These are phyloP conservation scores for Bombus waltoni DNA, from an alignment of 1,140 invertebrate species.

Conservation along the genomic window DNA sequence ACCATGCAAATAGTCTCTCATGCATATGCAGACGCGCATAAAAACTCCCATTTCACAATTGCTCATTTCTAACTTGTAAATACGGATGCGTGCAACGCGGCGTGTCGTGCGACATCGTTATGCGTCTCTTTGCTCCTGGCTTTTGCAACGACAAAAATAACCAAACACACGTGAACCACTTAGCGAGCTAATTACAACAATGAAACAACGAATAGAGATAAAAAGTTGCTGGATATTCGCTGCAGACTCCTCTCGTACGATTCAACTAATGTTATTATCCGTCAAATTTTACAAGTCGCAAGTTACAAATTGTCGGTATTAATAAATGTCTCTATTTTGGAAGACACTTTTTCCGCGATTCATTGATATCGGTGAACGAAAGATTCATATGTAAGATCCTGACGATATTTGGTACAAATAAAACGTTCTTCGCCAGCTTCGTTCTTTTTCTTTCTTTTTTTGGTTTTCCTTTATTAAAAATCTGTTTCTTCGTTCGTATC, in stretches of 20 bases:
- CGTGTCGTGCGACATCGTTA: neutral
- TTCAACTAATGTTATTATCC: neutral
- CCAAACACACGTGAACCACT: conserved; percentile 10
- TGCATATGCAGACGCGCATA: neutral
- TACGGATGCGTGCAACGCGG: neutral
- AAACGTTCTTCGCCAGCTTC: neutral
- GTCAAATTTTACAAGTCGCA: neutral
- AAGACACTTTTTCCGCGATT: no score
- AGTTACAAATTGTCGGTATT: neutral
- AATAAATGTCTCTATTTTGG: no score
- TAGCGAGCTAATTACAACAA: conserved; percentile 44
- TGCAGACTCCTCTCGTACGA: neutral
- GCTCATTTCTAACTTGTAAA: conserved; percentile 24
- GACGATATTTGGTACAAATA: no score
- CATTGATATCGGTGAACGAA: no score
- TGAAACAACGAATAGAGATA: neutral
- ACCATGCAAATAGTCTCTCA: conserved; percentile 18
- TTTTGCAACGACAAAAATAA: conserved; percentile 11
- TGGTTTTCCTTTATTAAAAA: neutral
- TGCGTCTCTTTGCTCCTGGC: neutral
- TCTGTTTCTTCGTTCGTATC: no score
- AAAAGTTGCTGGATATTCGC: neutral
- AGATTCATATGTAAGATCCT: no score
- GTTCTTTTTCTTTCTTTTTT: no score
- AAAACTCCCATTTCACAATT: conserved; percentile 36